These are phyloP conservation scores for Callyntrura guangdongensis DNA, from an alignment of 2,888 invertebrate genomes.

Conservation along the genomic window DNA sequence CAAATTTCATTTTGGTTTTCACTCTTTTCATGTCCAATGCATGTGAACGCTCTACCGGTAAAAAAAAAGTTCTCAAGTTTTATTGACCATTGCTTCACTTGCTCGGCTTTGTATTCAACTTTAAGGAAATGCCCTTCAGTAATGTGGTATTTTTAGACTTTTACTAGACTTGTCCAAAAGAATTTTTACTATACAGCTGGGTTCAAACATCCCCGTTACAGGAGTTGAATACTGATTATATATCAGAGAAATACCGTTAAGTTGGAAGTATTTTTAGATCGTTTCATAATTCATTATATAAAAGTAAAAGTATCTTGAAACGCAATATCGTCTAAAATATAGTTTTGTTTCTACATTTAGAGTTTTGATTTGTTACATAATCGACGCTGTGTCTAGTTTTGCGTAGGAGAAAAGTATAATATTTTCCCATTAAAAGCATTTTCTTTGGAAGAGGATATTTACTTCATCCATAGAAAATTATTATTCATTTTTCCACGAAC, in stretches of 20 bases:
- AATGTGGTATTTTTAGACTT: constrained; percentile 1
- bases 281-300: background rate
- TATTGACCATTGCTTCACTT: background rate
- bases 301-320: background rate
- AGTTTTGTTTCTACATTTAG: too few species aligned
- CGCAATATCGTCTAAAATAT: too few species aligned
- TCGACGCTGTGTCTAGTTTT: too few species aligned
- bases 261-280: background rate
- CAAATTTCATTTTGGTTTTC: background rate
- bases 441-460: background rate
- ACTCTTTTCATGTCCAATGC: background rate
- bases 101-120: background rate
- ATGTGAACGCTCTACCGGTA: background rate
- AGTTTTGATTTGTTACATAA: too few species aligned
- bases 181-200: background rate
- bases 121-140: background rate
- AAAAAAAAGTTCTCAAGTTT: background rate
- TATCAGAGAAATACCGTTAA: background rate
- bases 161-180: background rate
- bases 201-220: background rate
- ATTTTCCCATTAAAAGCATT: background rate
- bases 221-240: background rate
- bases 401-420: background rate
- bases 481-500: constrained; percentile 31
- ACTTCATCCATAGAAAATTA: constrained; percentile 20